Conservation (phyloP, 2,888 invertebrate species). For the Tinea trinotella region DNA sequence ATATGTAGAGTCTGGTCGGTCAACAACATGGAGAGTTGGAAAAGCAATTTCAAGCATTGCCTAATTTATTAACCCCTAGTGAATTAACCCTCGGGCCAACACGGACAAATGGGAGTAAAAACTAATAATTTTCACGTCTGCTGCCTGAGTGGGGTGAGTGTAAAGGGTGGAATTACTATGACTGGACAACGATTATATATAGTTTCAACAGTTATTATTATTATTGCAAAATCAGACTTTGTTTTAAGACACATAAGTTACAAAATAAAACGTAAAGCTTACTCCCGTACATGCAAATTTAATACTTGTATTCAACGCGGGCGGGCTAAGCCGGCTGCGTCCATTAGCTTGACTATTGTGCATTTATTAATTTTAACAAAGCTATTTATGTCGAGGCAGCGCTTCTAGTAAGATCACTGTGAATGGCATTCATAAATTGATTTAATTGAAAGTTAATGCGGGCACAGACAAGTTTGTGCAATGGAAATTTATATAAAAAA, state of each 20-base stretch:
- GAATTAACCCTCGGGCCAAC: constrained; percentile 18
- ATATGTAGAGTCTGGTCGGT: not conserved
- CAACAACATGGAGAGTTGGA: constrained; percentile 12
- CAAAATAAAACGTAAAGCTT: not conserved
- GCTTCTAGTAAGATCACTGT: constrained; percentile 32
- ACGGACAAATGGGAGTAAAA: constrained; percentile 23
- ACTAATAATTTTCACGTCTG: constrained; percentile 27
- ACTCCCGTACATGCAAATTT: constrained; percentile 26
- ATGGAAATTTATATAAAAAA: constrained; percentile 18
- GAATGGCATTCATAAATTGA: constrained; percentile 51
- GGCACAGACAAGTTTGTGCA: constrained; percentile 25
- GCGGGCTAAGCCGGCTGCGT: constrained; percentile 44
- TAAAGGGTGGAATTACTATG: constrained; percentile 49
- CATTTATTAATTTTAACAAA: constrained; percentile 64
- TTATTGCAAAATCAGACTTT: constrained; percentile 44
- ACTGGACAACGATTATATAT: constrained; percentile 37
- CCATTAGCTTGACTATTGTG: constrained; percentile 55
- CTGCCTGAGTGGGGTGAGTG: constrained; percentile 17
- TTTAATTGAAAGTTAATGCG: constrained; percentile 67
- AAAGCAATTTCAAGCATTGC: constrained; percentile 22
- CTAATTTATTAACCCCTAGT: constrained; percentile 27
- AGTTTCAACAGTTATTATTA: not conserved
- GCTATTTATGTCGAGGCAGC: constrained; percentile 51
- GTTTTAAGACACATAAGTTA: constrained; percentile 32
- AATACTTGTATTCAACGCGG: constrained; percentile 32